A percentile compares a stretch with the other conserved stretches of the same genome.
These are phyloP conservation scores for Autographa gamma DNA, from an alignment of 2,888 invertebrate genomes.

Conservation along the genomic window DNA sequence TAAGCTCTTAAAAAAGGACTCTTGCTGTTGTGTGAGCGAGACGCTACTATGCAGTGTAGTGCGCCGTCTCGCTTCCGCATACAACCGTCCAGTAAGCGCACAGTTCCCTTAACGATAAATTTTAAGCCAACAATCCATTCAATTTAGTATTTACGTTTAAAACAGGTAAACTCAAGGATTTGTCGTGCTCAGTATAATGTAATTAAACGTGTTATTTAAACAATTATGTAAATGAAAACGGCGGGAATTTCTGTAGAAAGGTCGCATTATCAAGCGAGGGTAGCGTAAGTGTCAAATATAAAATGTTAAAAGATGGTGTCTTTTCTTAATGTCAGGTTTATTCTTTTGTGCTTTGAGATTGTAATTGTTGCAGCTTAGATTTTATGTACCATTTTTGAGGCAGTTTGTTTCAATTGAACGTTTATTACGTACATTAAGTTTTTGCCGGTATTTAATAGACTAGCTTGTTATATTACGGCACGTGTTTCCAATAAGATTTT, in stretches of 20 bases:
- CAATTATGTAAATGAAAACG: constrained; percentile 76
- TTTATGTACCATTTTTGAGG: neutral
- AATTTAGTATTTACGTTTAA: constrained; percentile 64
- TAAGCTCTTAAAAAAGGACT: too few relatives aligned
- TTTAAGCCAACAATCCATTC: constrained; percentile 54
- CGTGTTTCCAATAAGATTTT: too few relatives aligned
- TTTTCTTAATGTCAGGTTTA: neutral
- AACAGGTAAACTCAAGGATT: constrained; percentile 69
- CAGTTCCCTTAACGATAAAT: constrained; percentile 43
- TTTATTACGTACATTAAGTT: neutral
- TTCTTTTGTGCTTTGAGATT: neutral
- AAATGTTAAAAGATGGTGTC: constrained; percentile 25
- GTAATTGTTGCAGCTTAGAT: neutral
- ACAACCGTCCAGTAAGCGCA: too few relatives aligned
- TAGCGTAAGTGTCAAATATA: constrained; percentile 39
- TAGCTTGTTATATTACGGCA: too few relatives aligned
- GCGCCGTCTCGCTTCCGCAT: too few relatives aligned
- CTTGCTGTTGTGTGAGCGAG: too few relatives aligned
- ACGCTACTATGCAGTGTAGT: too few relatives aligned
- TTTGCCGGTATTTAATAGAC: too few relatives aligned
- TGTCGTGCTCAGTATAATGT: constrained; percentile 69
- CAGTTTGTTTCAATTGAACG: neutral
- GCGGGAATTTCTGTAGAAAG: constrained; percentile 68
- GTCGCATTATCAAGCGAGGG: constrained; percentile 72
- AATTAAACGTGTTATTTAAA: constrained; percentile 78